These are phyloP conservation scores for Pungitius pungitius DNA, from an alignment of 2,113 vertebrate genomes.

Conservation along the genomic window DNA sequence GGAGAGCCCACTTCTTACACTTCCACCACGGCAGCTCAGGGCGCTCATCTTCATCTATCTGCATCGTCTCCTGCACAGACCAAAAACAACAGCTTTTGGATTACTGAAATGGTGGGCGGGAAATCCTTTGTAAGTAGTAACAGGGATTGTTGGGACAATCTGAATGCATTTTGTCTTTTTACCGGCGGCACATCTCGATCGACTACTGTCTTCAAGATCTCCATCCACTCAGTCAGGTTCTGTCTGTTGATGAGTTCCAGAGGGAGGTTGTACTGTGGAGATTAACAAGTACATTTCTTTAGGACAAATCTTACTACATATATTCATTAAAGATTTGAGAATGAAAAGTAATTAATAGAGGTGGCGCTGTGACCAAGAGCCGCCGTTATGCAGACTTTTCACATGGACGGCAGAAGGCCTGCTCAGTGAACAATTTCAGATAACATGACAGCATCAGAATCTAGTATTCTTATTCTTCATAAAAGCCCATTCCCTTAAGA, in stretches of 20 bases:
- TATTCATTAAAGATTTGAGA: background rate
- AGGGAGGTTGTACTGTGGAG: constrained; percentile 91
- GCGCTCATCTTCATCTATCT: constrained; percentile 96
- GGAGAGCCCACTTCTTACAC: constrained; percentile 99
- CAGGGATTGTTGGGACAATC: background rate
- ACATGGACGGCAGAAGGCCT: background rate
- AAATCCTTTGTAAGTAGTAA: background rate
- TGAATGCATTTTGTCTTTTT: constrained; percentile 59
- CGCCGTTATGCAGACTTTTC: background rate
- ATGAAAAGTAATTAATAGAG: background rate
- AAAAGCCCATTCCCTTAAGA: background rate
- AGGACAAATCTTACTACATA: background rate
- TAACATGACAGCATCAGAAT: background rate
- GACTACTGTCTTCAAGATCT: constrained; percentile 96
- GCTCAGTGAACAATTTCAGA: background rate
- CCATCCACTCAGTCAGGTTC: constrained; percentile 97
- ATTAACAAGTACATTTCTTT: background rate
- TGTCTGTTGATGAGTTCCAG: constrained; percentile 98
- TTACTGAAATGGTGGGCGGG: background rate
- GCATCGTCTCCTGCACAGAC: constrained; percentile 89
- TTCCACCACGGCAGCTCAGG: constrained; percentile 99
- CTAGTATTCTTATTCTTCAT: background rate
- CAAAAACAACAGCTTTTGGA: constrained; percentile 13
- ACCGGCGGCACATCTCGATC: constrained; percentile 96
- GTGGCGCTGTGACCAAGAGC: too few relatives aligned